Conservation (phyloP, 2,113 vertebrate genomes). For the Dipodomys merriami region DNA sequence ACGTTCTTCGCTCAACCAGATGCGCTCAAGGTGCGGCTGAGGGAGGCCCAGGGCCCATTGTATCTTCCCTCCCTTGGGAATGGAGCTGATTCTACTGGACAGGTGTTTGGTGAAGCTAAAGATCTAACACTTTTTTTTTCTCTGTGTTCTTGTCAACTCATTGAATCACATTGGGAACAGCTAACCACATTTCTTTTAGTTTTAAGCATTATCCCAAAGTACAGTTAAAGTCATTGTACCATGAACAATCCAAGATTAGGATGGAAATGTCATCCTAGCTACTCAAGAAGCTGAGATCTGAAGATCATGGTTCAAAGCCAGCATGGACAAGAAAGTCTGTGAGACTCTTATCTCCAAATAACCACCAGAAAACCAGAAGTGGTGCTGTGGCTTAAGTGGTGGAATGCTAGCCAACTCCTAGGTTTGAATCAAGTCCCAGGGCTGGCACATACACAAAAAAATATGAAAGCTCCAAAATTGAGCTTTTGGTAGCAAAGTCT, state of each 20-base stretch:
- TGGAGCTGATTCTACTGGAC: background rate
- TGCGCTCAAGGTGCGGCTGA: slow-evolving; percentile 91
- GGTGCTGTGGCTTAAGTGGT: too few relatives aligned
- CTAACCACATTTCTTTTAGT: background rate
- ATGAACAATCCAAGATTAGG: background rate
- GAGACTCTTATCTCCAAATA: too few relatives aligned
- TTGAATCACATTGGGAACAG: background rate
- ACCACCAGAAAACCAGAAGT: too few relatives aligned
- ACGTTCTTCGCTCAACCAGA: slow-evolving; percentile 94
- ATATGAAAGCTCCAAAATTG: too few relatives aligned
- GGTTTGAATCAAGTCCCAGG: too few relatives aligned
- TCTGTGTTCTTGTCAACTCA: background rate
- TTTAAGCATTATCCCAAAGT: background rate
- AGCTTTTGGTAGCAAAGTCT: too few relatives aligned
- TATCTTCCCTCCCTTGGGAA: too few relatives aligned
- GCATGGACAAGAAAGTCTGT: too few relatives aligned
- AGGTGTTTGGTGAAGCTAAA: background rate
- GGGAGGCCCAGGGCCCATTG: background rate
- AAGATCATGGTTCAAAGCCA: too few relatives aligned
- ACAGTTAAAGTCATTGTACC: background rate
- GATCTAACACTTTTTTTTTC: background rate
- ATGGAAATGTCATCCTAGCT: background rate
- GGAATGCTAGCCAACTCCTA: too few relatives aligned
- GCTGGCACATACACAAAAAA: too few relatives aligned
- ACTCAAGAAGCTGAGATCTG: too few relatives aligned